Percentiles rank a stretch among this genome's conserved stretches.
These are phyloP conservation scores for Zootoca vivipara DNA, from an alignment of 2,113 vertebrate genomes.

Conservation along the genomic window DNA sequence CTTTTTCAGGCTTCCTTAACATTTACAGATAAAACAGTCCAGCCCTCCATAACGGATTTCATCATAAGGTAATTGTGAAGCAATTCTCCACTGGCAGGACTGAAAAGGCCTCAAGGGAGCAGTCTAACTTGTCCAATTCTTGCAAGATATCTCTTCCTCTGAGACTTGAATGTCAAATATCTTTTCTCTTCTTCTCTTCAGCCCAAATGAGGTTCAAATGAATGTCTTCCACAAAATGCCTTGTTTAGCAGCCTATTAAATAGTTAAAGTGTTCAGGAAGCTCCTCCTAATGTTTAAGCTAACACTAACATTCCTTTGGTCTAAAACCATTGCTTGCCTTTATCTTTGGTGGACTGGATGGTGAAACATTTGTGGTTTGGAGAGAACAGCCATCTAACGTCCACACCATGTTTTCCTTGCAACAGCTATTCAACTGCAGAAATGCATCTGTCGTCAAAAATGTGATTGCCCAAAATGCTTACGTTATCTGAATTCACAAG, in stretches of 20 bases:
- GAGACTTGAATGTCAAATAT: no score
- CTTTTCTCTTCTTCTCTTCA: neutral
- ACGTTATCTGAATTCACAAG: neutral
- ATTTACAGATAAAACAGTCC: neutral
- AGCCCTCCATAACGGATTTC: neutral
- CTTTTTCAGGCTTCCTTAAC: neutral
- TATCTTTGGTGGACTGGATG: neutral
- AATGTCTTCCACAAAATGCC: neutral
- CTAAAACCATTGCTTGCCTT: neutral
- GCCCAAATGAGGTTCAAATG: neutral
- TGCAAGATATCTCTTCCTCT: neutral
- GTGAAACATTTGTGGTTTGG: neutral
- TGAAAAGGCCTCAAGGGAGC: neutral
- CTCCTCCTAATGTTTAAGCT: neutral
- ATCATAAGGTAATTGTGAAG: neutral
- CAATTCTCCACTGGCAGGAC: neutral
- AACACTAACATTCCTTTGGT: neutral
- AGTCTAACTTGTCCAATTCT: neutral
- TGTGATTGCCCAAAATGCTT: neutral
- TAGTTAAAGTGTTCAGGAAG: neutral
- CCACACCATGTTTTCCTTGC: neutral
- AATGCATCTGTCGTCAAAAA: neutral
- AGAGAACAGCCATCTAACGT: neutral
- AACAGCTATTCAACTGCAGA: neutral
- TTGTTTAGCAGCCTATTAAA: neutral